A percentile compares a stretch with the other conserved stretches of the same genome.
These are phyloP conservation scores for Vicugna pacos DNA, from an alignment of 2,113 vertebrate species.

Conservation along the genomic window DNA sequence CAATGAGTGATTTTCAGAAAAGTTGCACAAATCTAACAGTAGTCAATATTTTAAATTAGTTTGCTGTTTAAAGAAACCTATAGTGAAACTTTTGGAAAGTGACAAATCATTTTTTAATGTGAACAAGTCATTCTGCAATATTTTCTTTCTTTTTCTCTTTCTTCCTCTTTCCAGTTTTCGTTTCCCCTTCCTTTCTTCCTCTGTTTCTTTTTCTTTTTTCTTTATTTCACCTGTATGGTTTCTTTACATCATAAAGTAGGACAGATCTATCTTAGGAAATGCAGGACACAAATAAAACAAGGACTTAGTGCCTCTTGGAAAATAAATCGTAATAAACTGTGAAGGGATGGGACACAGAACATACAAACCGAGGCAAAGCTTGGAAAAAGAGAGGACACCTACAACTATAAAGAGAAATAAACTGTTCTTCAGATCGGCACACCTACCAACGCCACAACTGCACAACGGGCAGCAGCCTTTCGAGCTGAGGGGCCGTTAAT, in stretches of 20 bases:
- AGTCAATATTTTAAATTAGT: conserved; percentile 43
- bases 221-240: background rate
- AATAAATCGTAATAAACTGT: conserved; percentile 16
- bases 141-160: background rate
- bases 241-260: background rate
- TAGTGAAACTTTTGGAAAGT: conserved; percentile 9
- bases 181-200: background rate
- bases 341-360: background rate
- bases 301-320: background rate
- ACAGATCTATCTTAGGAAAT: background rate
- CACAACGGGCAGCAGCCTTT: background rate
- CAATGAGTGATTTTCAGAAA: conserved; percentile 12
- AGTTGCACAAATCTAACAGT: conserved; percentile 7
- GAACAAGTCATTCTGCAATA: background rate
- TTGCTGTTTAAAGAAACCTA: conserved; percentile 11
- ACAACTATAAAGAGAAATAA: background rate
- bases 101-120: conserved; percentile 7
- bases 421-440: background rate
- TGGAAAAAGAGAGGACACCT: conserved; percentile 1
- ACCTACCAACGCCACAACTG: background rate
- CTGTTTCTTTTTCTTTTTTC: background rate
- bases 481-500: background rate
- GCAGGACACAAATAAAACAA: background rate
- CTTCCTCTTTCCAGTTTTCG: background rate
- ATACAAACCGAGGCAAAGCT: background rate